Evolutionary conservation across 2,888 invertebrate species (phyloP).

Genomic region (Pemphredon lugubris): DNA sequence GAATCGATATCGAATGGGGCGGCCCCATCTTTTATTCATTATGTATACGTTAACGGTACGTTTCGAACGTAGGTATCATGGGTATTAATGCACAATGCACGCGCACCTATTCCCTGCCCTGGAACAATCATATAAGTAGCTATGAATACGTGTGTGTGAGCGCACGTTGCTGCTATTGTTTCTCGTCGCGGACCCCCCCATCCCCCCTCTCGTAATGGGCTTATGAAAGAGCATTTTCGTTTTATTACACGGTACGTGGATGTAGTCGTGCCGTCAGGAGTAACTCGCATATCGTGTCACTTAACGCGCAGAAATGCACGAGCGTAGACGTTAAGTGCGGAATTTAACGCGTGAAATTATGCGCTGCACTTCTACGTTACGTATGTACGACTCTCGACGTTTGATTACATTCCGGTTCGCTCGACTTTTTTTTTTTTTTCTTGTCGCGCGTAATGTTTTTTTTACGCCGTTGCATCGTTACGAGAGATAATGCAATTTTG

Average conservation of each 20-base stretch:
- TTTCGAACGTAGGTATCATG: slow-evolving; percentile 37
- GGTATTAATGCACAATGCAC: slow-evolving; percentile 38
- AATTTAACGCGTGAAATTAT: too few relatives aligned
- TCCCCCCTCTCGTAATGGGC: slow-evolving; percentile 11
- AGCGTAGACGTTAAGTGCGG: too few relatives aligned
- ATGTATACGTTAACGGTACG: slow-evolving; percentile 52
- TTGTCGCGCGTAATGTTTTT: too few relatives aligned
- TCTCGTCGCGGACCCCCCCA: not conserved
- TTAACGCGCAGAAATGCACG: not conserved
- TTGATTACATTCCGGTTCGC: too few relatives aligned
- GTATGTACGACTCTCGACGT: too few relatives aligned
- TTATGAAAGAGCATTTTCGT: slow-evolving; percentile 28
- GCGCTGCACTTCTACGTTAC: too few relatives aligned
- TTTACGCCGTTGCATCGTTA: too few relatives aligned
- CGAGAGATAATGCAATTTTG: too few relatives aligned
- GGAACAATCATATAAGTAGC: slow-evolving; percentile 34
- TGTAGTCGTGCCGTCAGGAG: not conserved
- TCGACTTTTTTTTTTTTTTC: too few relatives aligned
- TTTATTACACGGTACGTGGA: slow-evolving; percentile 6
- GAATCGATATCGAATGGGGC: slow-evolving; percentile 48
- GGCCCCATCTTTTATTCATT: slow-evolving; percentile 57
- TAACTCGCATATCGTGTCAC: not conserved
- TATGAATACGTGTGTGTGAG: slow-evolving; percentile 22
- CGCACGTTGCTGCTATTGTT: slow-evolving; percentile 28
- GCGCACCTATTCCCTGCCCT: slow-evolving; percentile 10